A percentile compares a stretch with the other conserved stretches of the same genome.
These are phyloP conservation scores for Heliconius cydno DNA, from an alignment of 2,888 invertebrate genomes.

Conservation along the genomic window DNA sequence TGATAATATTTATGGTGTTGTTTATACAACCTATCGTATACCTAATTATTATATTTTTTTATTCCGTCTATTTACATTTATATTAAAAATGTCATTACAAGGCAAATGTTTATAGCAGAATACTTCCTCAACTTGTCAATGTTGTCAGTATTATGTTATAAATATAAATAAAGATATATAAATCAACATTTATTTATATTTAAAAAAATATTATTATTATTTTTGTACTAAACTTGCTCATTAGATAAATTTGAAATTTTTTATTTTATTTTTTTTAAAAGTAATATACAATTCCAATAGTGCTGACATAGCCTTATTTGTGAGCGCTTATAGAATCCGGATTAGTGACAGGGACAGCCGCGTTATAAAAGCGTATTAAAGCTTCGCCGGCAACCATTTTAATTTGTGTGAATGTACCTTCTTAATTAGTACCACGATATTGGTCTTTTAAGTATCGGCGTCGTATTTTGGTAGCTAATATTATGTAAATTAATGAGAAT, in stretches of 20 bases:
- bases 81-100: constrained; percentile 15
- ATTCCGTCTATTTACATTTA: constrained; percentile 23
- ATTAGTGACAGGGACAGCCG: constrained; percentile 38
- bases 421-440: constrained; percentile 43
- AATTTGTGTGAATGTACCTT: constrained; percentile 41
- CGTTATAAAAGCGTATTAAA: constrained; percentile 45
- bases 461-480: constrained; percentile 40
- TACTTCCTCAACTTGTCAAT: background rate
- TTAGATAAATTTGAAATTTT: background rate
- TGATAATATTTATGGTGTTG: constrained; percentile 20
- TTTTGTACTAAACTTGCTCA: too few species aligned
- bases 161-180: background rate
- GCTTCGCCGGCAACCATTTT: constrained; percentile 36
- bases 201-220: too few species aligned
- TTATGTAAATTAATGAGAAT: constrained; percentile 39
- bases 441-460: constrained; percentile 33
- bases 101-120: background rate
- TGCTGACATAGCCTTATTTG: constrained; percentile 33
- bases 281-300: background rate
- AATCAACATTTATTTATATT: background rate
- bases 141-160: background rate
- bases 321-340: constrained; percentile 42
- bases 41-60: constrained; percentile 3
- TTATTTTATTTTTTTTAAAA: background rate
- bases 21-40: background rate